These are phyloP conservation scores for Gyps fulvus DNA, from an alignment of 2,113 vertebrate genomes.

Conservation along the genomic window DNA sequence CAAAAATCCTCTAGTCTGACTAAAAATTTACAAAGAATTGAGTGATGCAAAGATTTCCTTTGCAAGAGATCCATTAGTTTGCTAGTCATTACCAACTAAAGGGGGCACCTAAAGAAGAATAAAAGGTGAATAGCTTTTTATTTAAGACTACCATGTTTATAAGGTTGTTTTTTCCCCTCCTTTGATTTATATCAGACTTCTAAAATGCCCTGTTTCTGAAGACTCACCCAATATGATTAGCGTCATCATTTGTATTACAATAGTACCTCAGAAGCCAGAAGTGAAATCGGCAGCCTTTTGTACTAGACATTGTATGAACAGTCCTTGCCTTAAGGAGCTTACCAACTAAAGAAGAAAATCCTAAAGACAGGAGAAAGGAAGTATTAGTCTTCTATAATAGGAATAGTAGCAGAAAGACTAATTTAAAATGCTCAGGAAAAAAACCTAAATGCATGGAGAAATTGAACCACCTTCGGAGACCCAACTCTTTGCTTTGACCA, in stretches of 20 bases:
- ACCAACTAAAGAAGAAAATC: background rate
- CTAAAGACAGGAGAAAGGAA: background rate
- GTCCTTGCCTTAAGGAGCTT: background rate
- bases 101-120: background rate
- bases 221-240: background rate
- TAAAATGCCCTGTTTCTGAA: background rate
- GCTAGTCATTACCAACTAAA: background rate
- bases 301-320: background rate
- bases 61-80: background rate
- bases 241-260: conserved; percentile 5
- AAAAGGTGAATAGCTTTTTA: background rate
- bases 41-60: background rate
- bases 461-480: background rate
- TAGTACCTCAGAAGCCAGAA: background rate
- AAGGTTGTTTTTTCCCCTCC: background rate
- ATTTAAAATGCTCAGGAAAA: background rate
- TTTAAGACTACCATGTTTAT: background rate
- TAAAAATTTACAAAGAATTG: background rate
- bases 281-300: conserved; percentile 36
- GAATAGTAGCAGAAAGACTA: background rate
- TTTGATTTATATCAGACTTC: background rate
- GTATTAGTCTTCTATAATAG: background rate
- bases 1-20: background rate
- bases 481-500: background rate
- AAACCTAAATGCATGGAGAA: background rate